Conservation (phyloP, 2,888 invertebrate genomes). For the Ceraclea dissimilis region DNA sequence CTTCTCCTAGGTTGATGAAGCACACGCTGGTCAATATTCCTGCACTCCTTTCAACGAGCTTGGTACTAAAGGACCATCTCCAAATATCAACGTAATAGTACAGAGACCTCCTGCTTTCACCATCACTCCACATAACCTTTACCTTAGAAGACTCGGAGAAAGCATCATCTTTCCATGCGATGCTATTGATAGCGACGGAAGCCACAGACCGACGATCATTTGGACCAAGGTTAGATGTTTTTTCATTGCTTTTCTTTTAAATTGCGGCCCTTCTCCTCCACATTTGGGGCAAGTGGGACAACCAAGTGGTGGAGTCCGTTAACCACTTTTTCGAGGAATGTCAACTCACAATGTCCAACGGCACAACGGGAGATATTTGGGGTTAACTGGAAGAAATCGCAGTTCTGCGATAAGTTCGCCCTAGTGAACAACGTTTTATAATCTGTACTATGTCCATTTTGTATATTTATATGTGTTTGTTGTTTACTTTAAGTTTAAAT, state of each 20-base stretch:
- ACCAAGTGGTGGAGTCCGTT: too few relatives aligned
- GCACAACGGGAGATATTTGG: too few relatives aligned
- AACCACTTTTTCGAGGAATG: too few relatives aligned
- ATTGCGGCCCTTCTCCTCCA: too few relatives aligned
- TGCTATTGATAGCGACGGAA: slow-evolving; percentile 60
- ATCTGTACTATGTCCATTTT: too few relatives aligned
- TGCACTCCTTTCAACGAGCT: slow-evolving; percentile 88
- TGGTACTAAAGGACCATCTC: slow-evolving; percentile 79
- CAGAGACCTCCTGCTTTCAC: slow-evolving; percentile 80
- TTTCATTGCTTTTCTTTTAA: not conserved
- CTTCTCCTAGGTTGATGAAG: slow-evolving; percentile 59
- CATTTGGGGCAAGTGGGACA: too few relatives aligned
- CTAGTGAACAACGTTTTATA: too few relatives aligned
- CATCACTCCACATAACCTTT: slow-evolving; percentile 72
- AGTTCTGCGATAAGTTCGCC: too few relatives aligned
- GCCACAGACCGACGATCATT: slow-evolving; percentile 55
- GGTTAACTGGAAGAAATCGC: too few relatives aligned
- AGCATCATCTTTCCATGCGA: slow-evolving; percentile 77
- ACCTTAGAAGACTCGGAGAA: slow-evolving; percentile 75
- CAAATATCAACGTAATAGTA: slow-evolving; percentile 75
- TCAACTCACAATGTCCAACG: too few relatives aligned
- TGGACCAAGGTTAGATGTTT: slow-evolving; percentile 55
- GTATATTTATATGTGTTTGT: too few relatives aligned
- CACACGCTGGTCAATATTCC: slow-evolving; percentile 80
- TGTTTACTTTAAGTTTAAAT: too few relatives aligned